Base-by-base conservation (phyloP, 2,888 invertebrate species). In the Caenorhabditis panamensis region DNA sequence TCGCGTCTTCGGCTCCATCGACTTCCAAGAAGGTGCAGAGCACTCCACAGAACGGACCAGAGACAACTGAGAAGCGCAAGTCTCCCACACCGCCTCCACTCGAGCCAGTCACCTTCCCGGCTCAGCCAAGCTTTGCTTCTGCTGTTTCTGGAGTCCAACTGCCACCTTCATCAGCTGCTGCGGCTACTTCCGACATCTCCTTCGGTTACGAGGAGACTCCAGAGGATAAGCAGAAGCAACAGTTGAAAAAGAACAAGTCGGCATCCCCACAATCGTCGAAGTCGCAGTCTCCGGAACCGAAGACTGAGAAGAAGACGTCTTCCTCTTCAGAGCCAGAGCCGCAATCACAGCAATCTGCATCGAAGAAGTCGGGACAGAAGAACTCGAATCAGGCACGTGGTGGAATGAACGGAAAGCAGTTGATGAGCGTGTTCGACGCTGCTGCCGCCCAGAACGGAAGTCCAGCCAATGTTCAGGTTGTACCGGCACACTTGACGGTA, bases 141-240 rank as follows among this genome's bases (percentile, higher is more conserved):
- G 41, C 67, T 2, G 24, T 36, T 9, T 36, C 62, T 22, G 51
- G 58, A 20, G 78, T 78, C 3, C 78, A 78, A 26, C 61, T 78
- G 8, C 78, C 78, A 20, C 61, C 71, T 16, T 44, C 49, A 4
- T 16, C 54, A 18, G 61, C 26, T 20, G 37, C 56, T 20, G 58
- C 36, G 3, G 62, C 56, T 9, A 31, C 26, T 36, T 47, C 51
- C 0, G 78, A 67, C 24, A 51, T 78, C 18, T 66, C 71, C 8
- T 78, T 78, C 26, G 71, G 64, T 18, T 78, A 72, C 26, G 78
- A 72, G 26, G 78, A 72, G 47, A 63, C 59, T 24, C 54, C 59
- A 67, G 63, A 77, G 36, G 69, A 69, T n/a, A 63, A 53, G 26
- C 13, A 1, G 18, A 77, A 51, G 36, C 68, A 49, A 2, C 36